phyloP scores from a whole-genome alignment of 2,797 vertebrate genomes.

The Coccyzus lansbergi region DNA sequence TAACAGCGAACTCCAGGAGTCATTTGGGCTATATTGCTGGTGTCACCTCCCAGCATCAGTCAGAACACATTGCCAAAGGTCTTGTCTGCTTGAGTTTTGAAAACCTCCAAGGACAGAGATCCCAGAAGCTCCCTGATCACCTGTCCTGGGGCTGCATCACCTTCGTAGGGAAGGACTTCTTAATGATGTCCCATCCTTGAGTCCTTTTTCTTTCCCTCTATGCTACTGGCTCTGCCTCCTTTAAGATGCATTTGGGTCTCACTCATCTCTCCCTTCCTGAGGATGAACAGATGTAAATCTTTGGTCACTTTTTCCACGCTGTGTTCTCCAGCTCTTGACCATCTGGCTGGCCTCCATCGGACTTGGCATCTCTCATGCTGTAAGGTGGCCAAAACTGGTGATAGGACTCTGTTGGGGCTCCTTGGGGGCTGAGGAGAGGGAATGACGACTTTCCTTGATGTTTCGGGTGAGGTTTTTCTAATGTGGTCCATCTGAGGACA shows the following conservation, averaged over 20 bases:
- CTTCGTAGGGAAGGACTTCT: background rate
- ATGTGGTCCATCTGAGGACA: background rate
- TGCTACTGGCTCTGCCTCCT: background rate
- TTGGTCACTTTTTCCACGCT: background rate
- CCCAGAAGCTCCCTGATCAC: too few species aligned
- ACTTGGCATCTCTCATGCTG: background rate
- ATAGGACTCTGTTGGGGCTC: background rate
- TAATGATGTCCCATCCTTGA: background rate
- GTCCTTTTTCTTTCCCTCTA: background rate
- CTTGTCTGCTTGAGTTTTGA: too few species aligned
- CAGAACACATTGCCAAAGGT: too few species aligned
- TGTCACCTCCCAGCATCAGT: too few species aligned
- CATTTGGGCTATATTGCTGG: too few species aligned
- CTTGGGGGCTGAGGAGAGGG: background rate
- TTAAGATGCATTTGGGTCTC: background rate
- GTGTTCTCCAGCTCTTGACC: background rate
- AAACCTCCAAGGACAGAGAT: too few species aligned
- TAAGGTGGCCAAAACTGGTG: background rate
- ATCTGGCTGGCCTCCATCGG: background rate
- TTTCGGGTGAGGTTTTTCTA: background rate
- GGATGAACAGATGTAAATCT: background rate
- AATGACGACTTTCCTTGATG: fast-evolving
- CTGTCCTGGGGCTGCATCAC: background rate
- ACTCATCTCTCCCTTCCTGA: background rate
- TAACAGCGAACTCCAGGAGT: too few species aligned